phyloP scores from a whole-genome alignment of 2,888 invertebrate species.

The Gryllus longicercus region DNA sequence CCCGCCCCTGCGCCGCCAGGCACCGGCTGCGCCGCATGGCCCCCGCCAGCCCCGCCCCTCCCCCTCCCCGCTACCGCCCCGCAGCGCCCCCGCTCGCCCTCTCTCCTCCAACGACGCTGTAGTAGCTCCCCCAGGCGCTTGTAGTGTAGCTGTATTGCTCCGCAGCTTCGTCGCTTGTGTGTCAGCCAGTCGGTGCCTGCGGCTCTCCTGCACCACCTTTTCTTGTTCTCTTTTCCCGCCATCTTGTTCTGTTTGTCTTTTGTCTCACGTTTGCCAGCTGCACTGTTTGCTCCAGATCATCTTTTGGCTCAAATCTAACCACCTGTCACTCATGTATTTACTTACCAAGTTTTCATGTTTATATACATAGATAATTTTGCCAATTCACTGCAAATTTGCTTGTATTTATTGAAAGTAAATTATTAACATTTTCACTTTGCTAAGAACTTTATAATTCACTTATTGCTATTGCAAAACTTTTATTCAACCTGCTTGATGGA shows the following conservation, averaged over 20 bases:
- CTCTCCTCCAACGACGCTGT: background rate
- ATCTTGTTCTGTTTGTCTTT: background rate
- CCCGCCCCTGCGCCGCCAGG: background rate
- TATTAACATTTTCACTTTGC: background rate
- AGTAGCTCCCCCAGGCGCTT: background rate
- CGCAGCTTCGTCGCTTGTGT: background rate
- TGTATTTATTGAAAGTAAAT: background rate
- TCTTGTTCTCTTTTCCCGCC: conserved; percentile 6
- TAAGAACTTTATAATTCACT: background rate
- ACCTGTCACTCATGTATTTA: conserved; percentile 17
- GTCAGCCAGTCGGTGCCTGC: conserved; percentile 17
- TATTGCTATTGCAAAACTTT: background rate
- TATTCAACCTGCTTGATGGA: background rate
- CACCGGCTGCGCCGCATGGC: background rate
- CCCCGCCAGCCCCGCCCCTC: background rate
- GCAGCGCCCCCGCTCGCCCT: background rate
- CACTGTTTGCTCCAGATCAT: conserved; percentile 1
- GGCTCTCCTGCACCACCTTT: background rate
- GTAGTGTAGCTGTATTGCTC: background rate
- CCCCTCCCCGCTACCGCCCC: background rate
- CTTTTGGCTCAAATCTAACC: conserved; percentile 8
- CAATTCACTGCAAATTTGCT: background rate
- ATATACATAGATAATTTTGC: background rate
- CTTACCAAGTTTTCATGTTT: background rate
- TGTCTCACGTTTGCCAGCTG: conserved; percentile 1